Evolutionary conservation across 2,888 invertebrate genomes (phyloP).

Genomic region (Eurois occulta): DNA sequence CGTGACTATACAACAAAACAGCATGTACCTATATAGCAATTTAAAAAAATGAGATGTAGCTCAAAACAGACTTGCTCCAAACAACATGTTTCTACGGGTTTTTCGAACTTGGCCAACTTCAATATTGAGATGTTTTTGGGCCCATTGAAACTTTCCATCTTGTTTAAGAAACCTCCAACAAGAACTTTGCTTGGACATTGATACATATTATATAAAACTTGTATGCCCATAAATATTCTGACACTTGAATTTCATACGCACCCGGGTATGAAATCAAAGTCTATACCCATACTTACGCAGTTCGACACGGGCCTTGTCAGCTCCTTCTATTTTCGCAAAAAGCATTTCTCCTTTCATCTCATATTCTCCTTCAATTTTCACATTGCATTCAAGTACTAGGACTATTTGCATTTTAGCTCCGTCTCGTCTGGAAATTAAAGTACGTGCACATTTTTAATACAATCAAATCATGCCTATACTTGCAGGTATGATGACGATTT

Average conservation of each 20-base stretch:
- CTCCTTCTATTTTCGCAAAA: not conserved
- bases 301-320: constrained; percentile 17
- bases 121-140: not conserved
- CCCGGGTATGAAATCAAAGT: too few species aligned
- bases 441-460: not conserved
- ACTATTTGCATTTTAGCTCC: not conserved
- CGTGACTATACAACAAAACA: too few species aligned
- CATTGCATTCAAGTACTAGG: constrained; percentile 29
- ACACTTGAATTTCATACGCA: not conserved
- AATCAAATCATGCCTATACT: not conserved
- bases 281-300: constrained; percentile 46
- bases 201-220: not conserved
- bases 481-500: not conserved
- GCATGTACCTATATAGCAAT: not conserved
- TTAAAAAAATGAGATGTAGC: not conserved
- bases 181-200: not conserved
- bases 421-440: constrained; percentile 36
- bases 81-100: not conserved
- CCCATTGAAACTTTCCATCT: not conserved
- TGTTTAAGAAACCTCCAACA: not conserved
- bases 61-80: not conserved
- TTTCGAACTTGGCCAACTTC: not conserved
- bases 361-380: constrained; percentile 36
- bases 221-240: not conserved
- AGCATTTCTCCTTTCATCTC: constrained; percentile 39